Evolutionary conservation across 53 echinoderm and acorn worm genomes (phyloP), one percentile per base, ranked within the genome.

Genomic region (Paracentrotus lividus): DNA sequence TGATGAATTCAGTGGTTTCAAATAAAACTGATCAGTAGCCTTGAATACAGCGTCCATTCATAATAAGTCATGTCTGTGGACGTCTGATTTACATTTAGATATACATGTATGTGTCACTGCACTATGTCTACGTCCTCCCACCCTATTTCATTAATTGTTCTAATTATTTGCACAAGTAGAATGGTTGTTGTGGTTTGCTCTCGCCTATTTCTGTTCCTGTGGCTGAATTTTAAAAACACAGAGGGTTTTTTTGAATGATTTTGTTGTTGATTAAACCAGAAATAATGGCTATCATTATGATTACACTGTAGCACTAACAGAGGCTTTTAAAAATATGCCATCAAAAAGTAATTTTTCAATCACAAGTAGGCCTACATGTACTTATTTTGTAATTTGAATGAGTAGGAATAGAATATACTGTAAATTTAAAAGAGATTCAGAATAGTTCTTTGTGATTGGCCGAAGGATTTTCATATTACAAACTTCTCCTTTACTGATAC

Each of bases 161-260:
- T 72, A 72, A 72, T 72, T 72, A 72, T 72, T 72, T 72, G 32
- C 72, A 72, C 72, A 36, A 72, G 72, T 72, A 72, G 72, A 18
- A 72, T 40, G 18, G 36, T 40, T 72, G 72, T 72, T 72, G 72
- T 72, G 72, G 72, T 72, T 72, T 72, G 34, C n/a, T 23, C 26
- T 27, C 61, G 26, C 61, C 21, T 14, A 67, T 16, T 38, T 16
- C 16, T 72, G 36, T 20, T 21, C 20, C 72, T 72, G 72, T 72
- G 5, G 7, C 27, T 32, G 32, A 16, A 7, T 36, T 40, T n/a
- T 40, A 36, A 4, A 36, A 36, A 20, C 5, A 72, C 72, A 72
- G 72, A 72, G 20, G 40, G n/a, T n/a, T 40, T 72, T 38, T 40
- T 72, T 29, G 68, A 72, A 18, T 38, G 14, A 3, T 26, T 16